phyloP scores from a whole-genome alignment of 2,888 invertebrate species.

The Agrochola macilenta region DNA sequence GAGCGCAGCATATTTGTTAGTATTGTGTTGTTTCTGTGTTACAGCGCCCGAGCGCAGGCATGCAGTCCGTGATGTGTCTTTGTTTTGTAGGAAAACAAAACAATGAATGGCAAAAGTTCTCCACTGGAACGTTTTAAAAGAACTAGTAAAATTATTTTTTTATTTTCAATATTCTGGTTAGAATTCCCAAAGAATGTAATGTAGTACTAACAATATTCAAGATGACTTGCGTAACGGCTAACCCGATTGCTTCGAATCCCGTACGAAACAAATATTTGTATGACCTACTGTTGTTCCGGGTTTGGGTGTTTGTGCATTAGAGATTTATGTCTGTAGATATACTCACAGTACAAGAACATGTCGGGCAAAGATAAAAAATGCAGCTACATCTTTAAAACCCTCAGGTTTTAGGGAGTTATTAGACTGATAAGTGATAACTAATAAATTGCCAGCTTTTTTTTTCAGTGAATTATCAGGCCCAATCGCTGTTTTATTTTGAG shows the following conservation, averaged over 20 bases:
- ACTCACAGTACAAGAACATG: not conserved
- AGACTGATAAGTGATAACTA: not conserved
- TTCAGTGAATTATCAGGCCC: not conserved
- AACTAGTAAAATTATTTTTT: not conserved
- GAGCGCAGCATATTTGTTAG: not conserved
- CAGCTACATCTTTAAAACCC: not conserved
- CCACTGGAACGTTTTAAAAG: not conserved
- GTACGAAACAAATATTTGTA: constrained; percentile 47
- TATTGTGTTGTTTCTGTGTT: constrained; percentile 10
- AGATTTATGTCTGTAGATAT: constrained; percentile 26
- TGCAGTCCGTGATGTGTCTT: constrained; percentile 13
- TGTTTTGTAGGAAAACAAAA: constrained; percentile 22
- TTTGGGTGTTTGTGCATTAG: constrained; percentile 25
- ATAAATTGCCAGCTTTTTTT: no score
- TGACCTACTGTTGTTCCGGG: constrained; percentile 46
- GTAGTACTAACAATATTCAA: not conserved
- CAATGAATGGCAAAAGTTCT: constrained; percentile 1
- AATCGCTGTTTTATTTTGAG: not conserved
- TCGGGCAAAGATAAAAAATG: constrained; percentile 4
- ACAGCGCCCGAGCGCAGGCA: constrained; percentile 4
- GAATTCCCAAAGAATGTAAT: not conserved
- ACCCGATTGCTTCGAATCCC: constrained; percentile 23
- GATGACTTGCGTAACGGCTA: constrained; percentile 17
- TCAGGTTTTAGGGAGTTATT: not conserved
- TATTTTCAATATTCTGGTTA: not conserved